Evolutionary conservation across 2,888 invertebrate species (phyloP).

Genomic region (Prosapia bicincta): DNA sequence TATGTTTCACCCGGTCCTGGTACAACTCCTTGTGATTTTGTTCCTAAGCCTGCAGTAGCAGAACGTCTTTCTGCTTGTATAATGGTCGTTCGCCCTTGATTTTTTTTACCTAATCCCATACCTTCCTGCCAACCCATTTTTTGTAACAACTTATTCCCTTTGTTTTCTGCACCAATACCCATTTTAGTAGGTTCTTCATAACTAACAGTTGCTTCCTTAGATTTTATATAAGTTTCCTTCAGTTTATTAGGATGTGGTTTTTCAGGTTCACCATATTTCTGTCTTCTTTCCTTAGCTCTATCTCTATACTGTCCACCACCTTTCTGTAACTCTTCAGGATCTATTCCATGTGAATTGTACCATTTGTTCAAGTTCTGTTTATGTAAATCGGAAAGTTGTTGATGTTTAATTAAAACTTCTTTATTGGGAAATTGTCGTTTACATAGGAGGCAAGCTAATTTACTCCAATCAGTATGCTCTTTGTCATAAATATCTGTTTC

Average conservation of each 20-base stretch:
- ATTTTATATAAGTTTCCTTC: slow-evolving; percentile 68
- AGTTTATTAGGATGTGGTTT: slow-evolving; percentile 69
- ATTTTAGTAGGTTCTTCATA: slow-evolving; percentile 57
- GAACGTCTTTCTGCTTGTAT: slow-evolving; percentile 72
- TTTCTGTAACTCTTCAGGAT: slow-evolving; percentile 49
- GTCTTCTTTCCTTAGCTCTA: slow-evolving; percentile 90
- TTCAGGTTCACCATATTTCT: slow-evolving; percentile 89
- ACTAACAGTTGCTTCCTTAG: slow-evolving; percentile 47
- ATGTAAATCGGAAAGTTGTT: slow-evolving; percentile 90
- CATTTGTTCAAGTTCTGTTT: slow-evolving; percentile 74
- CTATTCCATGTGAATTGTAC: slow-evolving; percentile 49
- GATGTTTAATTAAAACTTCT: slow-evolving; percentile 87
- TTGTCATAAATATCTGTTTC: slow-evolving; percentile 65
- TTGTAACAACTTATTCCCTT: slow-evolving; percentile 91
- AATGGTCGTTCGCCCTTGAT: slow-evolving; percentile 90
- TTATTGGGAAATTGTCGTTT: slow-evolving; percentile 90
- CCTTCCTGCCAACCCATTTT: slow-evolving; percentile 99
- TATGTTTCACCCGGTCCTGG: slow-evolving; percentile 82
- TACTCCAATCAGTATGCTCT: slow-evolving; percentile 72
- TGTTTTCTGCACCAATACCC: slow-evolving; percentile 80
- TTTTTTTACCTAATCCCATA: slow-evolving; percentile 87
- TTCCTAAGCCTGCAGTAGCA: slow-evolving; percentile 81
- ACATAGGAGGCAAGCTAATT: slow-evolving; percentile 90
- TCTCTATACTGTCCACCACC: slow-evolving; percentile 72
- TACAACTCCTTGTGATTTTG: slow-evolving; percentile 71